These are phyloP conservation scores for Catotricha subobsoleta DNA, from an alignment of 2,888 invertebrate genomes.

Conservation along the genomic window DNA sequence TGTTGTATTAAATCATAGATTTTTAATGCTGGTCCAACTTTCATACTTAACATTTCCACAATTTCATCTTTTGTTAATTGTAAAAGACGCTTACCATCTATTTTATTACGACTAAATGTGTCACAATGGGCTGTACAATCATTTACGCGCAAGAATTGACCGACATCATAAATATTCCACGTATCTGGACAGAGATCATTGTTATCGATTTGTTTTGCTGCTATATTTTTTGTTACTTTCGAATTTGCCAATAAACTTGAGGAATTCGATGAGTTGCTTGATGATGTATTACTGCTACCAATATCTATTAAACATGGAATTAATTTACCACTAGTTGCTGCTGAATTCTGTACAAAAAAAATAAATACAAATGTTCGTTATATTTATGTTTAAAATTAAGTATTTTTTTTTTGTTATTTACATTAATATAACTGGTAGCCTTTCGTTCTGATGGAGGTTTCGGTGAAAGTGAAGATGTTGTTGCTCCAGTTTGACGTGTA, in stretches of 20 bases:
- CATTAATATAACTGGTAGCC: constrained; percentile 44
- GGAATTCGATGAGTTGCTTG: neutral
- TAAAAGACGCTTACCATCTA: constrained; percentile 66
- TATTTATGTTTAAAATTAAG: too few species aligned
- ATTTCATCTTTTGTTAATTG: constrained; percentile 78
- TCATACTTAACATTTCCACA: constrained; percentile 73
- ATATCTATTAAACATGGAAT: constrained; percentile 37
- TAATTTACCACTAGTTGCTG: constrained; percentile 33
- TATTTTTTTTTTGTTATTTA: constrained; percentile 22
- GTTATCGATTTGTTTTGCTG: constrained; percentile 1
- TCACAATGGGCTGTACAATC: constrained; percentile 59
- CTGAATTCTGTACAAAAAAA: constrained; percentile 23
- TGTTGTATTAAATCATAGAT: constrained; percentile 85
- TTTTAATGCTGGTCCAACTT: constrained; percentile 87
- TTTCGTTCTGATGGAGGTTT: constrained; percentile 41
- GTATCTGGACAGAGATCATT: constrained; percentile 35
- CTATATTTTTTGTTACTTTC: neutral
- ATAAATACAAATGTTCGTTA: too few species aligned
- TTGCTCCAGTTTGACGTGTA: neutral
- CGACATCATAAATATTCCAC: constrained; percentile 76
- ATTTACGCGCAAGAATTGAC: constrained; percentile 75
- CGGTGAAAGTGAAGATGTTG: constrained; percentile 30
- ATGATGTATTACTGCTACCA: neutral
- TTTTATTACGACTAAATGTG: constrained; percentile 47
- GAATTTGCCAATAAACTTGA: too few species aligned